A percentile compares a stretch with the other conserved stretches of the same genome.
Evolutionary conservation across 2,113 vertebrate genomes (phyloP).

Genomic region (Malurus elegans): DNA sequence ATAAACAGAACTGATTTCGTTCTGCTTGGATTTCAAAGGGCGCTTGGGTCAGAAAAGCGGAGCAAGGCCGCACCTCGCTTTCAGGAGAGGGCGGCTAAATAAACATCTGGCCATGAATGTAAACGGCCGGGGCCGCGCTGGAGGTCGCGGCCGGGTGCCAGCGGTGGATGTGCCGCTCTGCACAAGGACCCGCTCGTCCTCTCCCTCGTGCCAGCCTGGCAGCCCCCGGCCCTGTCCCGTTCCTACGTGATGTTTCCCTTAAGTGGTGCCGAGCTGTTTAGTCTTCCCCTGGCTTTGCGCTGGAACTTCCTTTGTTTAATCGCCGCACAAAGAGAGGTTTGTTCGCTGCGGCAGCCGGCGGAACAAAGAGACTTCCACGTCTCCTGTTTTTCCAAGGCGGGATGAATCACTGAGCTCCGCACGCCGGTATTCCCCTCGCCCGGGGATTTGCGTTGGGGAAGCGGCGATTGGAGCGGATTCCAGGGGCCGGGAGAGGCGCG

Average conservation of each 20-base stretch:
- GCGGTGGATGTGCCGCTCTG: constrained; percentile 20
- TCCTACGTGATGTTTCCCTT: constrained; percentile 67
- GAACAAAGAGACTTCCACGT: constrained; percentile 63
- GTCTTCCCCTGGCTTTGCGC: constrained; percentile 65
- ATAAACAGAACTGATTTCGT: neutral
- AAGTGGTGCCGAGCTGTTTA: constrained; percentile 72
- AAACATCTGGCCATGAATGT: constrained; percentile 37
- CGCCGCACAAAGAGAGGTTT: constrained; percentile 61
- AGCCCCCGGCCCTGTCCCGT: neutral
- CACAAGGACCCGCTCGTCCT: neutral
- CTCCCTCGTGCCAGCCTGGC: neutral
- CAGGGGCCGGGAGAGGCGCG: neutral
- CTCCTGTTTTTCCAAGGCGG: constrained; percentile 38
- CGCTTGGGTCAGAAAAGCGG: constrained; percentile 16
- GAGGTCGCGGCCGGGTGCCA: constrained; percentile 37
- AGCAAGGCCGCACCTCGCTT: constrained; percentile 35
- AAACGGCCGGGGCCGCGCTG: neutral
- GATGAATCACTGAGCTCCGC: constrained; percentile 26
- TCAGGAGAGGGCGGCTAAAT: neutral
- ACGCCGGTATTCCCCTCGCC: neutral
- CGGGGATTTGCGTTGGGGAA: neutral
- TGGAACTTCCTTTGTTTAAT: constrained; percentile 76
- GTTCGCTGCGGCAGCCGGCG: constrained; percentile 46
- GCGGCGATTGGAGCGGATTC: neutral
- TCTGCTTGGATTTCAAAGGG: constrained; percentile 23